These are phyloP conservation scores for Cyprinodon variegatus DNA, from an alignment of 2,113 vertebrate genomes.

Conservation along the genomic window DNA sequence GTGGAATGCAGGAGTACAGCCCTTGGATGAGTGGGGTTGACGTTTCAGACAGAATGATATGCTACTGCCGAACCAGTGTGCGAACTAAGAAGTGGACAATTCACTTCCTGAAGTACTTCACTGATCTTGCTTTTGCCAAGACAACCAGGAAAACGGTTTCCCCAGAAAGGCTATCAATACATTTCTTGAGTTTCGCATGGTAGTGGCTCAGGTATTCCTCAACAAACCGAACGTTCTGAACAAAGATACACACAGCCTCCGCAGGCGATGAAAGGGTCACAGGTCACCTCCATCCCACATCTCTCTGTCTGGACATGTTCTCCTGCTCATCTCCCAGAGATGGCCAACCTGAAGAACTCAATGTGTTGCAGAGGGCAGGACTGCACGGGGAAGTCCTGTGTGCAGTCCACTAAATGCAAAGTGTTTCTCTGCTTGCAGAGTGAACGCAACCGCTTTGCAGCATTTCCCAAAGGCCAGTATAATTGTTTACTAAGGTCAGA, in stretches of 20 bases:
- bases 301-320: background rate
- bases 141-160: background rate
- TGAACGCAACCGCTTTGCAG: background rate
- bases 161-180: background rate
- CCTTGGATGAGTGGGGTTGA: too few species aligned
- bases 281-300: background rate
- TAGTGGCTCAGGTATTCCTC: background rate
- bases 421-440: background rate
- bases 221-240: background rate
- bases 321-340: conserved; percentile 1
- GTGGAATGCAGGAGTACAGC: too few species aligned
- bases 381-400: background rate
- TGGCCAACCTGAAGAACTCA: background rate
- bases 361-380: background rate
- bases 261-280: background rate
- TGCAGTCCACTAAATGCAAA: background rate
- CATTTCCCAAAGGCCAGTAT: background rate
- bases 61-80: background rate
- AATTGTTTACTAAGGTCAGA: background rate
- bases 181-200: background rate
- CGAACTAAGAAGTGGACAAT: background rate
- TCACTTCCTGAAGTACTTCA: background rate
- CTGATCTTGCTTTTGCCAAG: background rate
- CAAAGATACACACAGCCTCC: background rate
- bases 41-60: background rate